phyloP scores from a whole-genome alignment of 2,113 vertebrate genomes.

The human region GRCh38 chr11:107067501-107068000 shows the following conservation, averaged over 20 bases:
- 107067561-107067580: no score
- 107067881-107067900: background rate
- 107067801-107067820: background rate
- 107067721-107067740: constrained; percentile 69
- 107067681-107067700: constrained; percentile 38
- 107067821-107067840: constrained; percentile 23
- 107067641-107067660: no score
- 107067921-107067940: background rate
- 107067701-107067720: constrained; percentile 59
- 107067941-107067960: background rate
- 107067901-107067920: background rate
- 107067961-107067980: background rate
- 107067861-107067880: background rate
- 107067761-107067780: constrained; percentile 22
- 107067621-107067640: no score
- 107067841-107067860: background rate
- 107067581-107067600: no score
- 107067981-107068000: background rate
- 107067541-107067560: no score
- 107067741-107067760: constrained; percentile 45
- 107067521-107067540: no score
- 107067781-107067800: constrained; percentile 48
- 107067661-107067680: background rate
- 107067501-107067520: no score
- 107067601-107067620: no score